Evolutionary conservation across 1,140 invertebrate species (phyloP), one percentile per base, ranked within the genome.

Genomic region (Plectus sambesii): DNA sequence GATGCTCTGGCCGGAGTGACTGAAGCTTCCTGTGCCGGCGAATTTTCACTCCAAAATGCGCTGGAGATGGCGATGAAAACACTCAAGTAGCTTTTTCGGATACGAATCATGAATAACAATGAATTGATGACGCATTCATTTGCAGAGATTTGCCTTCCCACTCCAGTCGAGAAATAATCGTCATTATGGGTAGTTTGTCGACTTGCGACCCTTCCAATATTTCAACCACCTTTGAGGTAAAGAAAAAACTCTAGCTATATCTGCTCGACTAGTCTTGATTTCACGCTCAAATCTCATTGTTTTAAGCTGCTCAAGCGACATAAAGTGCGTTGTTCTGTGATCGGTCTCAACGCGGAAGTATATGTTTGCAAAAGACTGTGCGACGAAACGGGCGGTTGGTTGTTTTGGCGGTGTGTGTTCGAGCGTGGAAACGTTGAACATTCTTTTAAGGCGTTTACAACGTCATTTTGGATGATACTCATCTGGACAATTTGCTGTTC

Each of bases 181-280:
- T 94, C 3, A 78, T 97, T 8, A 81, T 88, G 75, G 88, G 85
- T 1, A 90, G 87, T 62, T 75, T 97, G 23, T 94, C 90, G 1
- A 90, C 88, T 1, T 94, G 90, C 74, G 92, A 98, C 75, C 92
- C 92, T 19, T 80, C 83, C 20, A 86, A 96, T 65, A 92, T 97
- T 23, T 81, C 79, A 56, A 75, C 76, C 46, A 93, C 87, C 5
- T 83, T 94, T 64, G 76, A 84, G 71, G 83, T 85, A 72, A 37
- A 38, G 35, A 20, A 5, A 17, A 5, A 33, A 38, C 3, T 49
- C 29, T 42, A 43, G 42, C 23, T 15, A n/a, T 42, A 44, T 48
- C 40, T 41, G 60, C 22, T 57, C 35, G 17, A 23, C 26, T 42
- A 53, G 15, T 12, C 12, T 9, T 9, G 40, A 39, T 48, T 59